Evolutionary conservation across 2,797 vertebrate species (phyloP).

Genomic region (Enteromius afrohamiltoni): DNA sequence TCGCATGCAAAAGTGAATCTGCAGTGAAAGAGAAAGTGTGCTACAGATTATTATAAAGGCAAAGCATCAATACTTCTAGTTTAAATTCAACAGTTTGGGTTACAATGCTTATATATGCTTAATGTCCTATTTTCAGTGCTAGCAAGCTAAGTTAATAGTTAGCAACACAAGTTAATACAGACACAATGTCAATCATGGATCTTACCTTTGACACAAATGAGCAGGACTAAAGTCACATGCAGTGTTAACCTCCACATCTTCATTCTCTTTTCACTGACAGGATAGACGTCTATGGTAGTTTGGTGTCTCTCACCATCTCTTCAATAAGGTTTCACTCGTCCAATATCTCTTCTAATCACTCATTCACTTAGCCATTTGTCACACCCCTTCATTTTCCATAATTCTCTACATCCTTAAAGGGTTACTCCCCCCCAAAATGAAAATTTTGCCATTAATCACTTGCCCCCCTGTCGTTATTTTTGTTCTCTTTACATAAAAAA

Average conservation of each 20-base stretch:
- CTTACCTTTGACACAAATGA: slow-evolving; percentile 45
- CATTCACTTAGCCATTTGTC: neutral
- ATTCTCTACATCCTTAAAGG: neutral
- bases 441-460: too few species aligned
- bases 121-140: neutral
- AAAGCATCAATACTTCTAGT: neutral
- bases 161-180: neutral
- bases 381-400: neutral
- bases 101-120: neutral
- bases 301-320: neutral
- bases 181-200: neutral
- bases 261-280: neutral
- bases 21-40: neutral
- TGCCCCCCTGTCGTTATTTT: too few species aligned
- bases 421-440: too few species aligned
- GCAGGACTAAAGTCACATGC: slow-evolving; percentile 11
- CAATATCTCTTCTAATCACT: neutral
- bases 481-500: too few species aligned
- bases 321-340: neutral
- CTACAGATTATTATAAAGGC: neutral
- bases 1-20: slow-evolving; percentile 10
- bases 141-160: too few species aligned
- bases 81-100: neutral
- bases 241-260: slow-evolving; percentile 34
- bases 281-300: neutral